Base-by-base conservation (phyloP, 2,888 invertebrate species). In the Sesia bembeciformis region DNA sequence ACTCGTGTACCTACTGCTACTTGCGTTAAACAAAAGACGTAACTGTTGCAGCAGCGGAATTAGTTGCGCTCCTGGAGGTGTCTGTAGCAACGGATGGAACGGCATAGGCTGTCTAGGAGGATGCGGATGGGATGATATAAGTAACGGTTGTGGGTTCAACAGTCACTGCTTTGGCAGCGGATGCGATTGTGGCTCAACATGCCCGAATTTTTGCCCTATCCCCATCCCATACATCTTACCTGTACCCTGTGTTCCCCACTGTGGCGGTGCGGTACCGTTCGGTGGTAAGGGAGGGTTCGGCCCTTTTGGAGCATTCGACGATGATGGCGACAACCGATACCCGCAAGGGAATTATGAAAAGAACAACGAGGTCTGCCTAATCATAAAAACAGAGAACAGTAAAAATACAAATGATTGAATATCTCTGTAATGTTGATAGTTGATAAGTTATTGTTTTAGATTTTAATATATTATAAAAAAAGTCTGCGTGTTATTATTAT, bases 201-300 rank as follows among this genome's bases (percentile, higher is more conserved):
- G 46, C 8, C 43, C 43, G 4, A 46, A 46, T 3, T 46, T 46
- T 4, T 46, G 46, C 64, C 67, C 1, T 60, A 61, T 49, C 65
- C 67, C 46, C 23, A 23, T 46, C 46, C 46, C 46, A 8, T 46
- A 46, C n/a, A n/a, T 46, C 8, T 7, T 46, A 3, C 46, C 46
- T 46, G 46, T 46, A 46, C 46, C 46, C 8, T 46, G 46, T 46
- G 8, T 46, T n/a, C 46, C 46, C 46, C 8, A n/a, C 4, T 46
- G n/a, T 23, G 23, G 46, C 5, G 7, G 46, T 46, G 5, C 46
- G 4, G n/a, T 23, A 23, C 8, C 46, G 23, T 46, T 46, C 46
- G 23, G 46, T 8, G 46, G 46, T 46, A 8, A n/a, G 4, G n/a
- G n/a, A 46, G 50, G 39, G 5, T 50, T 50, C 7, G 50, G 50